Conservation (phyloP, 2,113 vertebrate genomes). For the Elephas maximus region DNA sequence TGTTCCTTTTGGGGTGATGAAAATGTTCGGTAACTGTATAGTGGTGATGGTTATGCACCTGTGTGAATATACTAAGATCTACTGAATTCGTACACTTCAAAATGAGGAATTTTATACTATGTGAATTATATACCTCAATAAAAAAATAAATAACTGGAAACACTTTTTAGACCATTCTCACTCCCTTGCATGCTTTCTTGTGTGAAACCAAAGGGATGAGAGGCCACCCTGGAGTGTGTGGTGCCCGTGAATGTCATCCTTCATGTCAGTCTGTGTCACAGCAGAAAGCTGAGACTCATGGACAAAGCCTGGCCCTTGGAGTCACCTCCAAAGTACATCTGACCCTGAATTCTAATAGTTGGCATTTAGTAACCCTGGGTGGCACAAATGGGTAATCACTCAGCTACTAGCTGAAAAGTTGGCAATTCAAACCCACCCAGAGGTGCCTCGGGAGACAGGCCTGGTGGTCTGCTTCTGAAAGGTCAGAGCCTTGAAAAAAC, state of each 20-base stretch:
- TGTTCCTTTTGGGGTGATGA: background rate
- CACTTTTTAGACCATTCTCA: background rate
- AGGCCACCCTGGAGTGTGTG: background rate
- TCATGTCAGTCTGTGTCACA: background rate
- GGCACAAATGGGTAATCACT: background rate
- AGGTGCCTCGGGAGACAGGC: background rate
- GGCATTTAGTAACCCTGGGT: background rate
- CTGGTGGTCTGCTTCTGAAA: background rate
- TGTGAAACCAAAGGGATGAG: background rate
- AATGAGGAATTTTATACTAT: background rate
- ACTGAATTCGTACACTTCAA: background rate
- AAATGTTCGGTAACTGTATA: background rate
- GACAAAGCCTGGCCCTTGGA: no score
- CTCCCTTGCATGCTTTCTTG: background rate
- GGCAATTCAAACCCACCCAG: background rate
- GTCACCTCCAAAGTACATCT: background rate
- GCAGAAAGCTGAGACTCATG: background rate
- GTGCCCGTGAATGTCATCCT: accelerated
- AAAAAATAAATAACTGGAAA: background rate
- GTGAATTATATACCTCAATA: background rate
- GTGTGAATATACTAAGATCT: background rate
- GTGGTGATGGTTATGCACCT: background rate
- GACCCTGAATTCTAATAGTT: background rate
- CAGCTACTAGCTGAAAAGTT: background rate
- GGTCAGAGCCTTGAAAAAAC: background rate